Conservation (phyloP, 2,113 vertebrate genomes). For the Empidonax traillii region DNA sequence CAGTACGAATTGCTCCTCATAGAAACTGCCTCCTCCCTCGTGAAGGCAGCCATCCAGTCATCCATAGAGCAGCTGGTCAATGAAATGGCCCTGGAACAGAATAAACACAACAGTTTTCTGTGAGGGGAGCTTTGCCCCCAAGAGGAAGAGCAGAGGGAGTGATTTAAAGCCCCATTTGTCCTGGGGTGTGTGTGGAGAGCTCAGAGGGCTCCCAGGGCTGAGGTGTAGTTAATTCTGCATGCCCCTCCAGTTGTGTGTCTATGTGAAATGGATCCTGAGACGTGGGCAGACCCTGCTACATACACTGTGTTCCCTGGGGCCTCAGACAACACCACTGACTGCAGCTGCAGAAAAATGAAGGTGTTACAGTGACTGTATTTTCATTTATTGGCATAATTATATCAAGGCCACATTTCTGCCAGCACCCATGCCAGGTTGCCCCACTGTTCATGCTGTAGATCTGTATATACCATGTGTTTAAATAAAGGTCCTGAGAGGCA, state of each 20-base stretch:
- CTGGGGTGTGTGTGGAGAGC: neutral
- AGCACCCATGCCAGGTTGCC: neutral
- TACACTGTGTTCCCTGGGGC: neutral
- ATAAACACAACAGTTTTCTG: constrained; percentile 74
- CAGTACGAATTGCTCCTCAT: constrained; percentile 74
- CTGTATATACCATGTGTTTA: neutral
- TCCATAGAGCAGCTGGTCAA: constrained; percentile 80
- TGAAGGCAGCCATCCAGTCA: constrained; percentile 79
- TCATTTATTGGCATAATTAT: neutral
- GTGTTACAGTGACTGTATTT: neutral
- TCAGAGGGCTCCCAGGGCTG: neutral
- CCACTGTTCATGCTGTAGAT: neutral
- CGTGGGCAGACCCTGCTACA: neutral
- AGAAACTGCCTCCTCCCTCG: constrained; percentile 76
- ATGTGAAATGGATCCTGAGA: neutral
- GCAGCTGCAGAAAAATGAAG: neutral
- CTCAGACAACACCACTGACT: neutral
- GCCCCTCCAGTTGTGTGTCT: constrained; percentile 17
- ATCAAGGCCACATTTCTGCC: neutral
- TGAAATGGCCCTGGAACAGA: constrained; percentile 76
- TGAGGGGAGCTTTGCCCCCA: constrained; percentile 31
- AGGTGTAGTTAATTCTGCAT: constrained; percentile 54
- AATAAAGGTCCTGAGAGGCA: neutral
- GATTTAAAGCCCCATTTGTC: neutral
- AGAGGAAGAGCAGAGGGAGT: neutral